Conservation (phyloP, 2,888 invertebrate species). For the Drosophila dives region DNA sequence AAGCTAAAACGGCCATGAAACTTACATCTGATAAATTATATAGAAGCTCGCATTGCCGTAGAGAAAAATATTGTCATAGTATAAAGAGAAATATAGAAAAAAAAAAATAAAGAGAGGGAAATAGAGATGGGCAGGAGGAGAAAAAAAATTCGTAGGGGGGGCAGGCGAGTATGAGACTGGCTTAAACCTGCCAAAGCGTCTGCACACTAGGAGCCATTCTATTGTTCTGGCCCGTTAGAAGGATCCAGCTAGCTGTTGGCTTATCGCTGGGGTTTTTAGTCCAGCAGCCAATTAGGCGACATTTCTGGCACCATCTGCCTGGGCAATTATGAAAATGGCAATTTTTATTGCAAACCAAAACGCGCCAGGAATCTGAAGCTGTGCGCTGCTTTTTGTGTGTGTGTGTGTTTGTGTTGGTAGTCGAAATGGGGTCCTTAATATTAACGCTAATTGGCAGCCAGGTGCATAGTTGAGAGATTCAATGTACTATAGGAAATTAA, state of each 20-base stretch:
- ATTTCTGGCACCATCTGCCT: conserved; percentile 79
- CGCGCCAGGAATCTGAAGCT: conserved; percentile 54
- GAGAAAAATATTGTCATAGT: conserved; percentile 69
- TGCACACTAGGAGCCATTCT: conserved; percentile 48
- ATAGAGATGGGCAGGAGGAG: background rate
- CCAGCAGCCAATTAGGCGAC: conserved; percentile 78
- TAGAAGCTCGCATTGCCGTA: conserved; percentile 63
- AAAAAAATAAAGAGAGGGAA: background rate
- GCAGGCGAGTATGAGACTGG: background rate
- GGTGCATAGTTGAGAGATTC: conserved; percentile 70
- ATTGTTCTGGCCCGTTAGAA: conserved; percentile 74
- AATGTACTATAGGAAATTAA: conserved; percentile 64
- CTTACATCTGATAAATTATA: conserved; percentile 81
- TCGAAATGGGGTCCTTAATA: conserved; percentile 73
- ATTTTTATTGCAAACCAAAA: conserved; percentile 77
- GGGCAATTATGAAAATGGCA: conserved; percentile 80
- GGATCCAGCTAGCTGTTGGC: conserved; percentile 31
- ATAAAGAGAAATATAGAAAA: background rate
- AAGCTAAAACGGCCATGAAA: conserved; percentile 58
- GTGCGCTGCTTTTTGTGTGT: background rate
- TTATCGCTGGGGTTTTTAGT: conserved; percentile 56
- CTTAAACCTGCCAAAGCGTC: conserved; percentile 32
- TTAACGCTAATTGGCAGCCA: conserved; percentile 82
- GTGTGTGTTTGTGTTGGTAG: background rate
- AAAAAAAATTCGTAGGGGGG: conserved; percentile 15